These are phyloP conservation scores for Labeo calbasu DNA, from an alignment of 2,797 vertebrate species.

Conservation along the genomic window DNA sequence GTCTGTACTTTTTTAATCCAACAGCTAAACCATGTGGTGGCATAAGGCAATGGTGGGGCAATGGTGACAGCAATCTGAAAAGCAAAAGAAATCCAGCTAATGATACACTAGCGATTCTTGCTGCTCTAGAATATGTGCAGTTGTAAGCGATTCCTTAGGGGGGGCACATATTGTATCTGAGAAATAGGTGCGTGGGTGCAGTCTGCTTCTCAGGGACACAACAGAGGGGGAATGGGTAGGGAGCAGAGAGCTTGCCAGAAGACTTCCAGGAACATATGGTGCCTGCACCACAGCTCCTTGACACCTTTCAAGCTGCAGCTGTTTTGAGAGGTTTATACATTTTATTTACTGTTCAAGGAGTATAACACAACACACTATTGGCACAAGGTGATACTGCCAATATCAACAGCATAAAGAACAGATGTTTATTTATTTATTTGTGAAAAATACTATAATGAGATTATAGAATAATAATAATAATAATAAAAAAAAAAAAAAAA, in stretches of 20 bases:
- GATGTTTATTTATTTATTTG: neutral
- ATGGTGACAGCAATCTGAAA: slow-evolving; percentile 13
- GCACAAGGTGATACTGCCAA: neutral
- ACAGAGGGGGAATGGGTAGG: slow-evolving; percentile 49
- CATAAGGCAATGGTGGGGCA: neutral
- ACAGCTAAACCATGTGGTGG: neutral
- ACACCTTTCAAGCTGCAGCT: slow-evolving; percentile 45
- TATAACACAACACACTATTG: neutral
- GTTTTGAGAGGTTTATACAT: slow-evolving; percentile 26
- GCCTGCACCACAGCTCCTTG: slow-evolving; percentile 35
- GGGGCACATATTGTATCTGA: slow-evolving; percentile 34
- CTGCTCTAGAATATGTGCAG: neutral
- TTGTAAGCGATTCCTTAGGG: slow-evolving; percentile 25
- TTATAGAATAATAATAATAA: too few relatives aligned
- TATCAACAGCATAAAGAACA: neutral
- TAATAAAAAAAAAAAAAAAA: too few relatives aligned
- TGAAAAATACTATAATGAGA: too few relatives aligned
- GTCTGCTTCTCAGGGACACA: slow-evolving; percentile 47
- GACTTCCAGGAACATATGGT: slow-evolving; percentile 55
- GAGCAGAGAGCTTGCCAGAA: slow-evolving; percentile 51
- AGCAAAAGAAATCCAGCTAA: slow-evolving; percentile 29
- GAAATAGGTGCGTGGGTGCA: slow-evolving; percentile 49
- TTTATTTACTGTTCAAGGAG: slow-evolving; percentile 28
- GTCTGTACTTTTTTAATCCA: neutral
- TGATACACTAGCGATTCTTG: slow-evolving; percentile 2